phyloP scores from a whole-genome alignment of 2,113 vertebrate species.

The Melanostigma gelatinosum region DNA sequence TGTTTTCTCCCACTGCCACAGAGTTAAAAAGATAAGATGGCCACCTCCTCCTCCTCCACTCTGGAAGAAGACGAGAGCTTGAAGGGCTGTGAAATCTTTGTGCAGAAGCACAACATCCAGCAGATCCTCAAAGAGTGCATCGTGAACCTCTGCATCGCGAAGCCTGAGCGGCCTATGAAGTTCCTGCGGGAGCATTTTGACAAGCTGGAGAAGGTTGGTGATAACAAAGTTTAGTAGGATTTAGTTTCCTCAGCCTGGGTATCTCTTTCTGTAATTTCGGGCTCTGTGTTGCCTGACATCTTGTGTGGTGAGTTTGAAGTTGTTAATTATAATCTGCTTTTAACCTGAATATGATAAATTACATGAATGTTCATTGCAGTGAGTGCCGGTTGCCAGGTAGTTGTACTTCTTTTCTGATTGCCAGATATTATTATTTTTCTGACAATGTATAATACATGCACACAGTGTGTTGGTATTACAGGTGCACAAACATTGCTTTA shows the following conservation, averaged over 20 bases:
- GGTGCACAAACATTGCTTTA: background rate
- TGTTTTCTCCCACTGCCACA: constrained; percentile 69
- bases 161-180: constrained; percentile 94
- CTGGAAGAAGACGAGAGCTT: constrained; percentile 94
- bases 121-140: constrained; percentile 97
- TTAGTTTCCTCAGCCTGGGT: constrained; percentile 1
- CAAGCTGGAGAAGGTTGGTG: constrained; percentile 96
- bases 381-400: background rate
- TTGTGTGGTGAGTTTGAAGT: constrained; percentile 18
- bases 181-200: constrained; percentile 98
- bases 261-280: constrained; percentile 26
- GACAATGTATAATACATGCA: background rate
- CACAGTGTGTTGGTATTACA: no score
- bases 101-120: constrained; percentile 95
- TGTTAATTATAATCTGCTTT: constrained; percentile 2
- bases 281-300: background rate
- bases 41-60: constrained; percentile 88
- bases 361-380: constrained; percentile 8
- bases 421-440: background rate
- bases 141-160: constrained; percentile 94
- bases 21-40: constrained; percentile 88
- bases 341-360: background rate
- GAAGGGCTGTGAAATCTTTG: constrained; percentile 94
- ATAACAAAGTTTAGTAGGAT: constrained; percentile 20
- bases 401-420: background rate